A percentile compares a stretch with the other conserved stretches of the same genome.
phyloP scores from a whole-genome alignment of 1,140 invertebrate species.

The Chironomus tepperi region DNA sequence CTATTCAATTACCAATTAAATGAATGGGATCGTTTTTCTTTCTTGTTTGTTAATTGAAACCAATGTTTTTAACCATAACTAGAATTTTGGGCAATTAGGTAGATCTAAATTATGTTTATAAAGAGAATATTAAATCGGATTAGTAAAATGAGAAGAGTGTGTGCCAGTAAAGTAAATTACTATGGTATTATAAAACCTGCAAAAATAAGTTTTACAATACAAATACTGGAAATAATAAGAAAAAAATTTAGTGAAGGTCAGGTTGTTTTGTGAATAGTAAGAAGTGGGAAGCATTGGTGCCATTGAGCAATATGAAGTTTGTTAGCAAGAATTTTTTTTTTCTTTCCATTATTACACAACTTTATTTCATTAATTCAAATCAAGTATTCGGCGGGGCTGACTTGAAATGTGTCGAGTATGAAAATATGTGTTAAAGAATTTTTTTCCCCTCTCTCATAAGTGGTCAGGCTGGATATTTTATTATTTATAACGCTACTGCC shows the following conservation, averaged over 20 bases:
- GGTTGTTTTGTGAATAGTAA: neutral
- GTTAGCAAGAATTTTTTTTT: neutral
- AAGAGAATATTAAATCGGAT: neutral
- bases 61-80: neutral
- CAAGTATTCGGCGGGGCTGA: no score
- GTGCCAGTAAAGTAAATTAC: conserved; percentile 7
- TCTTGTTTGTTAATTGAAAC: no score
- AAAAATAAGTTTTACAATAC: no score
- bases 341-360: neutral
- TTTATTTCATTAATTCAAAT: no score
- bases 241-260: conserved; percentile 12
- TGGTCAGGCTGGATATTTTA: no score
- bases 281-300: neutral
- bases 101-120: neutral
- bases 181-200: no score
- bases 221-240: neutral
- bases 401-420: no score
- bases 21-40: no score
- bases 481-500: no score
- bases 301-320: neutral
- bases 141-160: conserved; percentile 5
- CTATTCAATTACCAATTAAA: no score
- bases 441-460: no score
- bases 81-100: conserved; percentile 4
- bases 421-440: no score